These are phyloP conservation scores for Caretta caretta DNA, from an alignment of 2,113 vertebrate genomes.

Conservation along the genomic window DNA sequence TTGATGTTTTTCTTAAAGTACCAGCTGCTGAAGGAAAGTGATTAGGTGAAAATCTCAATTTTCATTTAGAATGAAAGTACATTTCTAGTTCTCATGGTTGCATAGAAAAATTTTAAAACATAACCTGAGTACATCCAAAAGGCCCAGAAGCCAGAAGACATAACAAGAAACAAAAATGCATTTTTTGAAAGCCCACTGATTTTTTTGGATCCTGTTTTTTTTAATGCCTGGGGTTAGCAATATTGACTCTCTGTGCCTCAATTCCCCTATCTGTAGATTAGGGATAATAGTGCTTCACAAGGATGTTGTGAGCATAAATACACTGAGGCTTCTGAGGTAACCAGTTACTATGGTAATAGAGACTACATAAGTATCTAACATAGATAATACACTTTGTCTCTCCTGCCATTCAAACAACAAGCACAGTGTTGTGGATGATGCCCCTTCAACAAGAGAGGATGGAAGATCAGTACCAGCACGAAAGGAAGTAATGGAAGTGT, in stretches of 20 bases:
- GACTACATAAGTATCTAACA: not conserved
- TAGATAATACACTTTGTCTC: not conserved
- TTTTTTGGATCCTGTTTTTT: not conserved
- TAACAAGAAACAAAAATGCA: not conserved
- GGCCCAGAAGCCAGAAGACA: not conserved
- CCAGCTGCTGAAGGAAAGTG: not conserved
- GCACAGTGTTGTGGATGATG: accelerated
- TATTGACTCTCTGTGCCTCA: not conserved
- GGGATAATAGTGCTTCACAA: accelerated
- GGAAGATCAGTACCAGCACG: not conserved
- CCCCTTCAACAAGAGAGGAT: not conserved
- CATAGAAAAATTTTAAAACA: not conserved
- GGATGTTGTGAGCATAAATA: not conserved
- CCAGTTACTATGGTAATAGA: accelerated
- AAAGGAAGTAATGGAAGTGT: not conserved
- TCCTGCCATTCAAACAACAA: too few species aligned
- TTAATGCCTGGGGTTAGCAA: not conserved
- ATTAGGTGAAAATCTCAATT: not conserved
- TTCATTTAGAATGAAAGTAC: not conserved
- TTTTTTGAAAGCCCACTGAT: not conserved
- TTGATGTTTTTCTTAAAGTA: not conserved
- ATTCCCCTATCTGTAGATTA: not conserved
- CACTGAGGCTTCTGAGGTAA: not conserved
- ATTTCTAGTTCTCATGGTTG: not conserved
- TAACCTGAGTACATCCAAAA: not conserved